Conservation (phyloP, 2,113 vertebrate genomes). For the Anoura caudifer region DNA sequence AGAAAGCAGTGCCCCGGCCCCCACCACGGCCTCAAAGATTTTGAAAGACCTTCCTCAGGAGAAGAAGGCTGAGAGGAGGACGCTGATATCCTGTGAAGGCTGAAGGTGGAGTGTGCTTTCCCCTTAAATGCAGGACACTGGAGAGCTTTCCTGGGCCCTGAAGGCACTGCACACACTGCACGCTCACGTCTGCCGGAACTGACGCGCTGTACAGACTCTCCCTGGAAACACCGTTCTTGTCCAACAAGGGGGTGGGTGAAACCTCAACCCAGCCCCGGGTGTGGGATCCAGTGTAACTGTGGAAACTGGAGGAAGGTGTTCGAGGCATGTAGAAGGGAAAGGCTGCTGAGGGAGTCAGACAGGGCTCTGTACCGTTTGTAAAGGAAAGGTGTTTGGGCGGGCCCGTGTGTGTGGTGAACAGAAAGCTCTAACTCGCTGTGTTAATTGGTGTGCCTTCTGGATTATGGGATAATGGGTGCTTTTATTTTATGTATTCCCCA, state of each 20-base stretch:
- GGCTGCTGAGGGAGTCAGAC: not conserved
- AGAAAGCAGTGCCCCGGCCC: not conserved
- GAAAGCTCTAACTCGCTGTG: no score
- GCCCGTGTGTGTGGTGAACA: accelerated
- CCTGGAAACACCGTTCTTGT: not conserved
- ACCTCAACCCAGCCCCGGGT: not conserved
- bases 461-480: not conserved
- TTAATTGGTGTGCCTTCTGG: not conserved
- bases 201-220: not conserved
- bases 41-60: not conserved
- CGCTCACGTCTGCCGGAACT: not conserved
- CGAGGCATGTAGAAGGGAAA: not conserved
- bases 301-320: not conserved
- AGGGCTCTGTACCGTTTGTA: no score
- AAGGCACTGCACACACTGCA: not conserved
- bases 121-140: not conserved
- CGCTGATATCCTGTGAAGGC: not conserved
- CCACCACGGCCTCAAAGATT: not conserved
- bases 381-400: not conserved
- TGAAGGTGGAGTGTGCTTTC: not conserved
- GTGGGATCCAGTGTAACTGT: no score
- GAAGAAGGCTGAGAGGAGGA: not conserved
- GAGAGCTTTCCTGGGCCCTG: no score
- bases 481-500: not conserved
- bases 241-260: not conserved